Evolutionary conservation across 1,140 invertebrate species (phyloP), one percentile per base, ranked within the genome.

Genomic region (Drosophila ogumai): DNA sequence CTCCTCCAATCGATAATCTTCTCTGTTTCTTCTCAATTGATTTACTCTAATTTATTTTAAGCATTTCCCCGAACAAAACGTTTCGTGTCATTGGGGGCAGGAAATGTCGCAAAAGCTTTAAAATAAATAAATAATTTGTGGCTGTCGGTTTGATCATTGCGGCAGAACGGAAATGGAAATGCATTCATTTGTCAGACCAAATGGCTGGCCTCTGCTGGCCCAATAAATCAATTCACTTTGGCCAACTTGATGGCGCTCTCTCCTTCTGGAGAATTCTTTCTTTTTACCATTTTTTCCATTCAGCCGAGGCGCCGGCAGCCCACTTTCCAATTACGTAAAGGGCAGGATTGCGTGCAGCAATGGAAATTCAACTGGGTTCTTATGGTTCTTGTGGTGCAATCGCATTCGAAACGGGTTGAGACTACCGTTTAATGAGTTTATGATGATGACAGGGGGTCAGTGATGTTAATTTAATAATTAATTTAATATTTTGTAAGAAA

Each of bases 251-350:
- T 54, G 59, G 49, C 56, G 52, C 31, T 22, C 28, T 46, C 36
- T 50, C 36, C 58, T 32, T 47, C 40, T 43, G 9, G 12, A 32
- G 36, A 64, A 44, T 69, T 34, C 75, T 52, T 69, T 34, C 41
- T 15, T 28, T 17, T 41, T 28, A 28, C 25, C 31, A 32, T 32
- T 15, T 46, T 15, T 31, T 25, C 15, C 22, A 13, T 36, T 56
- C 13, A 47, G 15, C 34, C 15, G 32, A 38, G 47, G 22, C 67
- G 56, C 3, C 46, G 44, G 55, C 54, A 59, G 50, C 72, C 58
- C 79, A 87, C 84, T 88, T 88, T 87, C 80, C 84, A 87, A 87
- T 87, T 88, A 88, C 80, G 68, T 90, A 88, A 88, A 78, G 47
- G 47, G 15, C 7, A 44, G 13, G n/a, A 80, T 87, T 74, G 84